Percentiles rank a stretch among this genome's conserved stretches.
Evolutionary conservation across 2,888 invertebrate genomes (phyloP).

Genomic region (Apamea monoglypha): DNA sequence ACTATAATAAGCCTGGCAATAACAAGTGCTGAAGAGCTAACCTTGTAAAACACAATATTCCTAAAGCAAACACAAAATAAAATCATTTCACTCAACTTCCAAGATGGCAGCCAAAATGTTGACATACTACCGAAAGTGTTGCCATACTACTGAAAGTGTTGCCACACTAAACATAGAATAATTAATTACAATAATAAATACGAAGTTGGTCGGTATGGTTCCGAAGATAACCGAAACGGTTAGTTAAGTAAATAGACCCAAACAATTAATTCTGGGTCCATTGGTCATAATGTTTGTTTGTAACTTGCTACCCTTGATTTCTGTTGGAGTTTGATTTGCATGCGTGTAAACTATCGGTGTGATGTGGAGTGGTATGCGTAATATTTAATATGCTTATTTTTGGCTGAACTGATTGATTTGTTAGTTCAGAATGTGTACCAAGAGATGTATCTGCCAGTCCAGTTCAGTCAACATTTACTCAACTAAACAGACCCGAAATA

Average conservation of each 20-base stretch:
- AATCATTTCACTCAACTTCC: conserved; percentile 6
- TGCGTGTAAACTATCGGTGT: conserved; percentile 60
- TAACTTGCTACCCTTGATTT: conserved; percentile 77
- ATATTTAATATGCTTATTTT: conserved; percentile 53
- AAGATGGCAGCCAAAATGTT: conserved; percentile 42
- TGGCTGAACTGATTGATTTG: conserved; percentile 27
- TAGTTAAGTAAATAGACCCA: conserved; percentile 87
- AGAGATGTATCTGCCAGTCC: neutral
- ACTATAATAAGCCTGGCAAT: conserved; percentile 10
- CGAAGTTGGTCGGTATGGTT: conserved; percentile 83
- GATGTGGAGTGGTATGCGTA: conserved; percentile 37
- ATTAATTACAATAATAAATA: conserved; percentile 78
- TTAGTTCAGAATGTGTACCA: conserved; percentile 11
- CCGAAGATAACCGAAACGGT: conserved; percentile 86
- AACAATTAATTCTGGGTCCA: conserved; percentile 88
- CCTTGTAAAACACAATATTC: conserved; percentile 6
- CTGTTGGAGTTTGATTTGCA: conserved; percentile 66
- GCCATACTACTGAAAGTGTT: conserved; percentile 48
- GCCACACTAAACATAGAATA: conserved; percentile 67
- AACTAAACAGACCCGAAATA: neutral
- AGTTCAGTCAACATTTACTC: neutral
- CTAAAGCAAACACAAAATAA: neutral
- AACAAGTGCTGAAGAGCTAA: conserved; percentile 1
- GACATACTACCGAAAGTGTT: conserved; percentile 51
- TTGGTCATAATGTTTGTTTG: conserved; percentile 89